Evolutionary conservation across 1,140 invertebrate species (phyloP).

Genomic region (Goniozus legneri): DNA sequence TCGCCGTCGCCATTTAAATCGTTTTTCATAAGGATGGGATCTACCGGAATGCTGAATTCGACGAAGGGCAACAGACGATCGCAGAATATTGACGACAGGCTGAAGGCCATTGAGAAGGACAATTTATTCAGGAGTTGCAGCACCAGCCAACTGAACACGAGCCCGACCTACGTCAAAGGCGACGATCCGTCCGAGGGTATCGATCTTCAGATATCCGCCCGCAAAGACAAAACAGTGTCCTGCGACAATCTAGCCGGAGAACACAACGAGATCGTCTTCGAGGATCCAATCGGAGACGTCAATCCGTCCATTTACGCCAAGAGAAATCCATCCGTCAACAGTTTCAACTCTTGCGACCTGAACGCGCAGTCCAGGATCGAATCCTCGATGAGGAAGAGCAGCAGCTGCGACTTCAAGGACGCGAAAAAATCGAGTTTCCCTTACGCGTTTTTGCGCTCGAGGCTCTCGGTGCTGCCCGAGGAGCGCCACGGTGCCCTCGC

Average conservation of each 20-base stretch:
- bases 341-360: conserved; percentile 43
- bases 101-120: conserved; percentile 41
- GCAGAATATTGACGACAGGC: conserved; percentile 34
- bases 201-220: conserved; percentile 58
- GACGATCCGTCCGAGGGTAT: conserved; percentile 76
- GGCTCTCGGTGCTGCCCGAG: conserved; percentile 70
- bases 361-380: conserved; percentile 26
- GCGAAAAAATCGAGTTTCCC: conserved; percentile 68
- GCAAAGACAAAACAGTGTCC: conserved; percentile 45
- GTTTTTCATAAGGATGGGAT: conserved; percentile 72
- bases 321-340: conserved; percentile 4
- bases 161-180: conserved; percentile 71
- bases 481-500: conserved; percentile 54
- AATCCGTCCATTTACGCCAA: not conserved
- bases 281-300: conserved; percentile 8
- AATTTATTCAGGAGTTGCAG: conserved; percentile 72
- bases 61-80: conserved; percentile 53
- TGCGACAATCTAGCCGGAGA: conserved; percentile 42
- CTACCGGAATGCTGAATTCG: conserved; percentile 70
- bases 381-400: conserved; percentile 37
- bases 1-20: conserved; percentile 67
- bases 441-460: conserved; percentile 73
- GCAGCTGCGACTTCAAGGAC: conserved; percentile 47
- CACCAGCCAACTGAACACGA: conserved; percentile 66
- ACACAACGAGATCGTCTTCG: conserved; percentile 28